A percentile compares a stretch with the other conserved stretches of the same genome.
Conservation (phyloP, 2,797 vertebrate species). For the Chanos chanos region DNA sequence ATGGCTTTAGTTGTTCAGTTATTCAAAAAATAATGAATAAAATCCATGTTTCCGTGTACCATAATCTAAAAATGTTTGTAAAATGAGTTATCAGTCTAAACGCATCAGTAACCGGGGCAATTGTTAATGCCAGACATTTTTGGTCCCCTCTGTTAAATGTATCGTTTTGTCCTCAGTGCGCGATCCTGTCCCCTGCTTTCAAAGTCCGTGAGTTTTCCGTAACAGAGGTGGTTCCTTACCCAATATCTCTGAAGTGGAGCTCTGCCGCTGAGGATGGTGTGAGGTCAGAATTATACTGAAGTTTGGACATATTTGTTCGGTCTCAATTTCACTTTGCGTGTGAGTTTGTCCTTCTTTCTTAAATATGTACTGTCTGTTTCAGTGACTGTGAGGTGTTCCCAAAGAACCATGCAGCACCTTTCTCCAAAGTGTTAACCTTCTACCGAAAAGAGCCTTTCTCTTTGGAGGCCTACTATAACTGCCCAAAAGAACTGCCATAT, state of each 20-base stretch:
- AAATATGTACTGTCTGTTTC: neutral
- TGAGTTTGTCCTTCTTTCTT: neutral
- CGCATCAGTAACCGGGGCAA: no score
- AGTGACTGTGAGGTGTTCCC: conserved; percentile 96
- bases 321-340: neutral
- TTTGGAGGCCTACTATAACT: conserved; percentile 90
- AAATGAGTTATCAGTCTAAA: no score
- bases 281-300: conserved; percentile 68
- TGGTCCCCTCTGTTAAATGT: neutral
- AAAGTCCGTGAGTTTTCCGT: conserved; percentile 98
- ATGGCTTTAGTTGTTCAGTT: no score
- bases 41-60: no score
- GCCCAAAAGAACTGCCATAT: conserved; percentile 85
- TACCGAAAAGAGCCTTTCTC: conserved; percentile 92
- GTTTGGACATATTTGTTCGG: neutral
- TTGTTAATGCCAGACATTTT: no score
- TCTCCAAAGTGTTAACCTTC: conserved; percentile 96
- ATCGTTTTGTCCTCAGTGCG: conserved; percentile 74
- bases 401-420: conserved; percentile 92
- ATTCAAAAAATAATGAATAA: no score
- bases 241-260: conserved; percentile 94
- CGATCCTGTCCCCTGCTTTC: conserved; percentile 95
- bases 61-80: no score
- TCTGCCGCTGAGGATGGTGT: conserved; percentile 92
- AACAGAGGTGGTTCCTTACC: conserved; percentile 87